These are phyloP conservation scores for Ylistrum balloti DNA, from an alignment of 1,140 invertebrate species.

Conservation along the genomic window DNA sequence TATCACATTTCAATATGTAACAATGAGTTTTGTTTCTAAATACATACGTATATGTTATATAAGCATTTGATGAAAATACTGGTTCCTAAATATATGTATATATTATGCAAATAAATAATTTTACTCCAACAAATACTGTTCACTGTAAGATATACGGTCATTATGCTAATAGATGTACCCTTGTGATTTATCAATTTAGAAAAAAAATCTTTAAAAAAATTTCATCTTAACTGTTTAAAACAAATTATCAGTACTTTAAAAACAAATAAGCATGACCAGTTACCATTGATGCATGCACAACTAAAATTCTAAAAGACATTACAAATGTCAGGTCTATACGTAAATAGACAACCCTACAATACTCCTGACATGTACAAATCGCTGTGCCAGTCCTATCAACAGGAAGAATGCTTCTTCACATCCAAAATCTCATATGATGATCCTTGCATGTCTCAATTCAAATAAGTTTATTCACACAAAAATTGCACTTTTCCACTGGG, in stretches of 20 bases:
- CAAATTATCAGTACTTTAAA: background rate
- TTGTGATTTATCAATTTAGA: background rate
- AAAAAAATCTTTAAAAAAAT: background rate
- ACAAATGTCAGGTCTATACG: background rate
- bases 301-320: background rate
- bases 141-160: background rate
- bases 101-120: slow-evolving; percentile 3
- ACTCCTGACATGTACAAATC: background rate
- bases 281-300: background rate
- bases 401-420: background rate
- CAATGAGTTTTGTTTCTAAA: background rate
- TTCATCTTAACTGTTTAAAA: background rate
- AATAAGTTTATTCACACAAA: background rate
- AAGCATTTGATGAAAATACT: background rate
- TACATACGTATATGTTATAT: background rate
- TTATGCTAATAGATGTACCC: background rate
- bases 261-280: background rate
- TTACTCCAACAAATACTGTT: background rate
- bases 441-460: background rate
- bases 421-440: background rate
- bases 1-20: background rate
- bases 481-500: slow-evolving; percentile 32
- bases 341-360: background rate
- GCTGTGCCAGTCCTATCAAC: background rate
- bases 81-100: background rate